These are phyloP conservation scores for Archocentrus centrarchus DNA, from an alignment of 2,113 vertebrate species.

Conservation along the genomic window DNA sequence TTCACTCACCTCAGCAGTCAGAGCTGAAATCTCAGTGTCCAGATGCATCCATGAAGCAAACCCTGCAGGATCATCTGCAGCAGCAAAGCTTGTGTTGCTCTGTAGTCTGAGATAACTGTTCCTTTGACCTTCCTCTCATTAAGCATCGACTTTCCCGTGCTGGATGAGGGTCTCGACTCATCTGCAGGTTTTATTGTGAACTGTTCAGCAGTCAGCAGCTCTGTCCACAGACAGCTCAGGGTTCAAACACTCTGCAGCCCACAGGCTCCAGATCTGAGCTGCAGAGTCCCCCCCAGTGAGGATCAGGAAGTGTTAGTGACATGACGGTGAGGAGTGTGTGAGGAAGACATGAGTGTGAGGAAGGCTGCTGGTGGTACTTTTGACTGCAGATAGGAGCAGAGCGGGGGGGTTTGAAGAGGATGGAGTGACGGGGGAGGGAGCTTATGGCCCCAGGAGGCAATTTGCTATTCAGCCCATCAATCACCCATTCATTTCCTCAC, in stretches of 20 bases:
- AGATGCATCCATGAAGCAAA: too few relatives aligned
- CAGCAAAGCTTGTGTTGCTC: too few relatives aligned
- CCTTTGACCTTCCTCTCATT: not conserved
- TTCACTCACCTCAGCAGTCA: not conserved
- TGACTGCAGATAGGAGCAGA: not conserved
- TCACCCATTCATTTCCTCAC: not conserved
- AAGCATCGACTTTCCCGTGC: not conserved
- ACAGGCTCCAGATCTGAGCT: too few relatives aligned
- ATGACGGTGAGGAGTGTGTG: not conserved
- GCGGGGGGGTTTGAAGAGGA: not conserved
- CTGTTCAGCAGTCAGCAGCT: not conserved
- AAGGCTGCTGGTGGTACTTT: not conserved
- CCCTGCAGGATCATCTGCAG: too few relatives aligned
- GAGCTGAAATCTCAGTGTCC: too few relatives aligned
- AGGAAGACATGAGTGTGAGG: not conserved
- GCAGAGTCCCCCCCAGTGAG: too few relatives aligned
- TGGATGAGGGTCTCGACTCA: not conserved
- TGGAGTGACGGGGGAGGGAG: not conserved
- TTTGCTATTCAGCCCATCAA: not conserved
- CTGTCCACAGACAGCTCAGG: too few relatives aligned
- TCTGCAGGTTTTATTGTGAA: too few relatives aligned
- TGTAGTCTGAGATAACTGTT: not conserved
- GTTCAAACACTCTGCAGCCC: too few relatives aligned
- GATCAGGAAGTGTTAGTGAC: too few relatives aligned
- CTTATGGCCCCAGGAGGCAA: not conserved